These are phyloP conservation scores for Peromyscus eremicus DNA, from an alignment of 2,797 vertebrate genomes.

Conservation along the genomic window DNA sequence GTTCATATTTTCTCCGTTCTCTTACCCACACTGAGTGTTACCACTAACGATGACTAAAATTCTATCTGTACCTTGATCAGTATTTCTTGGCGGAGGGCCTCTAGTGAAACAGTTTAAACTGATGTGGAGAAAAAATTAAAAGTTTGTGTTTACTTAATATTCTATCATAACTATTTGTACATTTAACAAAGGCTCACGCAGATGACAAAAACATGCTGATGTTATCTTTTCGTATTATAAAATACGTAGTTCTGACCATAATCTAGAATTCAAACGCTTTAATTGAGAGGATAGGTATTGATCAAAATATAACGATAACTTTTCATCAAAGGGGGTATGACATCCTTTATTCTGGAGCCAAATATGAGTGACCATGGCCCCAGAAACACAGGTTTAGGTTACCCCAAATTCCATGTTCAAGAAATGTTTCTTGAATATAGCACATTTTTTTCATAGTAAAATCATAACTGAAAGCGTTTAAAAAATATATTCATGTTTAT, in stretches of 20 bases:
- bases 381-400: not conserved
- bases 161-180: too few relatives aligned
- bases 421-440: not conserved
- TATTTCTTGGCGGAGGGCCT: not conserved
- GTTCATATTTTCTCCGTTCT: not conserved
- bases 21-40: too few relatives aligned
- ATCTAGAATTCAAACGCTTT: not conserved
- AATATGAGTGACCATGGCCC: not conserved
- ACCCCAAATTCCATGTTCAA: not conserved
- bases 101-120: not conserved
- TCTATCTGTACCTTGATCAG: not conserved
- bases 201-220: not conserved
- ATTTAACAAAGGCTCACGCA: too few relatives aligned
- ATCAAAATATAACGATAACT: too few relatives aligned
- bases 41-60: not conserved
- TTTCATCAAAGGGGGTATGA: too few relatives aligned
- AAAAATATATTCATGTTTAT: not conserved
- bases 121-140: not conserved
- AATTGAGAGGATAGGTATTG: not conserved
- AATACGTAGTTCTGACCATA: not conserved
- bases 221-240: not conserved
- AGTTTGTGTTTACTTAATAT: too few relatives aligned
- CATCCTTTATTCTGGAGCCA: not conserved
- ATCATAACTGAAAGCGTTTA: not conserved
- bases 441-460: not conserved